Conservation (phyloP, 1,140 invertebrate species). For the Apis dorsata region DNA sequence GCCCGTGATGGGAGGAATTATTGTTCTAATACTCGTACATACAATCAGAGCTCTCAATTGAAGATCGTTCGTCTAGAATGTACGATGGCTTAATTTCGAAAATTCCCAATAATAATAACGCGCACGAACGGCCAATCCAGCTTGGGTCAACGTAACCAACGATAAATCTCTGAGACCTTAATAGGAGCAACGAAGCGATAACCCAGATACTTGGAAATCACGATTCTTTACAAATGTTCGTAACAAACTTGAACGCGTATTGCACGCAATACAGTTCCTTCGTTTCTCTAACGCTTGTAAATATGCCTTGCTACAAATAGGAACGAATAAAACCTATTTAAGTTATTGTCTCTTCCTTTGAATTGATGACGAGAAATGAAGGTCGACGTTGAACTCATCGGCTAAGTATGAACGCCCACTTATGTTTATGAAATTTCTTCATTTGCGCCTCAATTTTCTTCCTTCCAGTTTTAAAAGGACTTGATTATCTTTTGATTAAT, state of each 20-base stretch:
- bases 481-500: not conserved
- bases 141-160: constrained; percentile 57
- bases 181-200: constrained; percentile 72
- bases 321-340: constrained; percentile 52
- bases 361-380: constrained; percentile 42
- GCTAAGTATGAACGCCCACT: constrained; percentile 18
- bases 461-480: not conserved
- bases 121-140: not conserved
- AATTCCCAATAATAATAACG: constrained; percentile 11
- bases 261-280: constrained; percentile 1
- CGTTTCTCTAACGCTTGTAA: not conserved
- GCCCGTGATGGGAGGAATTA: not conserved
- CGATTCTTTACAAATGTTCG: constrained; percentile 29
- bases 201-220: constrained; percentile 70
- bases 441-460: not conserved
- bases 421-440: not conserved
- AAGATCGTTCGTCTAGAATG: not conserved
- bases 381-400: constrained; percentile 37
- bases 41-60: not conserved
- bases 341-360: constrained; percentile 12
- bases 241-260: not conserved
- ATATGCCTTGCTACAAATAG: not conserved
- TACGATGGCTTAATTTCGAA: not conserved
- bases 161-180: constrained; percentile 71
- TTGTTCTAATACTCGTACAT: not conserved